Percentiles rank a stretch among this genome's conserved stretches.
phyloP scores from a whole-genome alignment of 1,140 invertebrate species.

The Coelopa frigida region DNA sequence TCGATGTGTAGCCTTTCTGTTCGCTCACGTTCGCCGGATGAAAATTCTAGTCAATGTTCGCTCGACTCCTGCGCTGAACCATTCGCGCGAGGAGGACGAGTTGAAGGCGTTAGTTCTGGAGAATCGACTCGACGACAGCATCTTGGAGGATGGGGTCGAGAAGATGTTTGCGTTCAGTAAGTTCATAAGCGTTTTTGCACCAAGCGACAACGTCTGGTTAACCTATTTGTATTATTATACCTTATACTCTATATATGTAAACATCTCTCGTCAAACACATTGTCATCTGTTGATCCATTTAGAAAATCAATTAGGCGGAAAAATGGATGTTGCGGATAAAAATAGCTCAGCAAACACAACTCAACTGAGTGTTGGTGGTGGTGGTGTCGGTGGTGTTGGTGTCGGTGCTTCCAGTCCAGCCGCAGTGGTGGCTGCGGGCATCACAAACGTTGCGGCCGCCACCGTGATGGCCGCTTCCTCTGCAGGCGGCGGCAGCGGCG shows the following conservation, averaged over 20 bases:
- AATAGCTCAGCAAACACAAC: no score
- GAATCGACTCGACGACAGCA: conserved; percentile 9
- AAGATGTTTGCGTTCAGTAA: conserved; percentile 17
- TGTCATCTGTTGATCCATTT: no score
- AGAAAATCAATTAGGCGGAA: no score
- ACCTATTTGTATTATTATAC: no score
- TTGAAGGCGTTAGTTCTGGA: conserved; percentile 46
- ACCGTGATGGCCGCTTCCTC: neutral
- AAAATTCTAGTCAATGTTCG: conserved; percentile 67
- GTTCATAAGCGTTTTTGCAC: conserved; percentile 8
- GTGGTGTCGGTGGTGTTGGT: neutral
- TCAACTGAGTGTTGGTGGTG: conserved; percentile 3
- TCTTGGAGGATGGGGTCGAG: conserved; percentile 16
- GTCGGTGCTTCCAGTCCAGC: neutral
- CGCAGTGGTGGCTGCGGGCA: conserved; percentile 1
- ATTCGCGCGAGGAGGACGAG: conserved; percentile 70
- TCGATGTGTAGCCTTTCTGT: conserved; percentile 49
- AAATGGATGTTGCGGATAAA: no score
- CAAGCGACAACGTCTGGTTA: no score
- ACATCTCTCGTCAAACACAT: no score
- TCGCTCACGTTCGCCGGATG: conserved; percentile 58
- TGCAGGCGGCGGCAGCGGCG: conserved; percentile 6
- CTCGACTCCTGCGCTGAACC: conserved; percentile 77
- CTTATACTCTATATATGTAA: no score
- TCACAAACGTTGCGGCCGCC: conserved; percentile 6